Percentiles rank a stretch among this genome's conserved stretches.
These are phyloP conservation scores for Drosophila leontia DNA, from an alignment of 1,140 invertebrate species.

Conservation along the genomic window DNA sequence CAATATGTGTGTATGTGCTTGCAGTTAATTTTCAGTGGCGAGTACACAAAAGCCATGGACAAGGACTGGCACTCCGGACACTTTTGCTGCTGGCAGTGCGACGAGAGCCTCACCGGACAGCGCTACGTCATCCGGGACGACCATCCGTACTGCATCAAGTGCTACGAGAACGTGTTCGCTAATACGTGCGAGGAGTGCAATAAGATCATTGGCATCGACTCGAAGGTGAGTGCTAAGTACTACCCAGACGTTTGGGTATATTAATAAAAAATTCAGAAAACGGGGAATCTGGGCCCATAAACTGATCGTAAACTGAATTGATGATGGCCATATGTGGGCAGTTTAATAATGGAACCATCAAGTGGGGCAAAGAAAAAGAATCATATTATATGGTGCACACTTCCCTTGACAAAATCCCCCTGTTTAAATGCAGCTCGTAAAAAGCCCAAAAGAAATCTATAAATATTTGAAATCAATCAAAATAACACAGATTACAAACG, in stretches of 20 bases:
- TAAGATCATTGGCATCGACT: conserved; percentile 99
- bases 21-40: conserved; percentile 99
- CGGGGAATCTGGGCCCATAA: conserved; percentile 4
- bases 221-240: conserved; percentile 93
- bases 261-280: conserved; percentile 6
- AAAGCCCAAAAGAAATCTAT: conserved; percentile 20
- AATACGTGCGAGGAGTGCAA: conserved; percentile 99
- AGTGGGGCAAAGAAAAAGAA: conserved; percentile 32
- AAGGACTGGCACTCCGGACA: conserved; percentile 99
- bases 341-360: conserved; percentile 29
- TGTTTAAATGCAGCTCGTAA: conserved; percentile 8
- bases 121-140: conserved; percentile 99
- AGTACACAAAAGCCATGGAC: conserved; percentile 99
- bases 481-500: conserved; percentile 13
- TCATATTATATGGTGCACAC: background rate
- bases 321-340: conserved; percentile 37
- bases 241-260: background rate
- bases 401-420: conserved; percentile 17
- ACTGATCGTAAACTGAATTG: conserved; percentile 29
- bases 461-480: conserved; percentile 19
- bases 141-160: conserved; percentile 99
- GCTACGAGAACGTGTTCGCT: conserved; percentile 99
- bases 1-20: conserved; percentile 71
- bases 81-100: conserved; percentile 99
- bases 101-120: conserved; percentile 98